These are phyloP conservation scores for Pteruthius melanotis DNA, from an alignment of 2,113 vertebrate species.

Conservation along the genomic window DNA sequence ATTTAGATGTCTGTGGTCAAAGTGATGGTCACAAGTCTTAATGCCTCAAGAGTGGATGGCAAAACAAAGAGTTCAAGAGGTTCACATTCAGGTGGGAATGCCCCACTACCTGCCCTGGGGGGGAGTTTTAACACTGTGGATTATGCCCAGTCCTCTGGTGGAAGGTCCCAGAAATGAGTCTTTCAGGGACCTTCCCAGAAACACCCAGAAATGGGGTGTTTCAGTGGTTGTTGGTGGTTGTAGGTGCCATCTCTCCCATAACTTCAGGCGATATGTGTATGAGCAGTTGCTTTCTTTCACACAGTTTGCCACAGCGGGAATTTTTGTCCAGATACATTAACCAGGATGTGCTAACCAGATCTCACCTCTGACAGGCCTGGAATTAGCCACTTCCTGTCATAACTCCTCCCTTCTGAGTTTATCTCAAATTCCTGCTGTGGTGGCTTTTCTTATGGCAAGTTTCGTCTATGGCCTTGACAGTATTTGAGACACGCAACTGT, in stretches of 20 bases:
- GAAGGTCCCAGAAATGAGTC: not conserved
- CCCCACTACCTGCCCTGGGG: too few species aligned
- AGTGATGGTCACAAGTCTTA: accelerated
- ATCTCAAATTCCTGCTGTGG: not conserved
- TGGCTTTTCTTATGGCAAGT: not conserved
- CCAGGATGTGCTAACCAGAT: not conserved
- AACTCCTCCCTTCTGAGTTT: not conserved
- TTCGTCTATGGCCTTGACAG: not conserved
- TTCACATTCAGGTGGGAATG: accelerated
- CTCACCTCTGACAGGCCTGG: not conserved
- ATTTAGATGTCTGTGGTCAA: not conserved
- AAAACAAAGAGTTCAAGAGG: not conserved
- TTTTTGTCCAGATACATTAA: not conserved
- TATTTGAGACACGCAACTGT: not conserved
- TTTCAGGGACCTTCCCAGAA: too few species aligned
- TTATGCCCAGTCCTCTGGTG: not conserved
- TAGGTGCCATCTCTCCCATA: too few species aligned
- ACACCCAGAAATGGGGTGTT: too few species aligned
- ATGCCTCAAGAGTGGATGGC: accelerated
- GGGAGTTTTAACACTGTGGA: accelerated
- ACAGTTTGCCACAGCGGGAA: not conserved
- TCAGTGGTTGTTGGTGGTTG: too few species aligned
- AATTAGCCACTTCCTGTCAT: not conserved
- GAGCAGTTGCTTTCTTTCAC: not conserved
- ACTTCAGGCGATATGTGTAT: accelerated